phyloP scores from a whole-genome alignment of 2,797 vertebrate species.

The Myoxocephalus aenaeus region DNA sequence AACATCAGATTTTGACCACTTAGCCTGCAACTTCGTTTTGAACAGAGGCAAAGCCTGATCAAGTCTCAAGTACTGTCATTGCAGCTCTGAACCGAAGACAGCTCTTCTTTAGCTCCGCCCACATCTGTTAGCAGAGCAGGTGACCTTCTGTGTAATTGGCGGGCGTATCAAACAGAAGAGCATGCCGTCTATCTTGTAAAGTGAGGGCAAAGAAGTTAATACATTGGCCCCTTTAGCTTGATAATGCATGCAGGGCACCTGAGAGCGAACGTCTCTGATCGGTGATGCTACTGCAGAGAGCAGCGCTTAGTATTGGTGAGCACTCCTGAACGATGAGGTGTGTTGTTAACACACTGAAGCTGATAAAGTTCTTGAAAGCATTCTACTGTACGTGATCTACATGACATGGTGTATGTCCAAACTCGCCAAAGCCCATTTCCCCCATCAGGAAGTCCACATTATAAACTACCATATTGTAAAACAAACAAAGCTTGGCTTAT shows the following conservation, averaged over 20 bases:
- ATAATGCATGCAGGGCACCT: constrained; percentile 31
- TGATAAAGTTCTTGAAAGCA: neutral
- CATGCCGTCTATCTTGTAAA: constrained; percentile 24
- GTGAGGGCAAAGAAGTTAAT: constrained; percentile 31
- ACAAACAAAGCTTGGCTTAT: neutral
- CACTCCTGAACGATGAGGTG: neutral
- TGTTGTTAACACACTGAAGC: neutral
- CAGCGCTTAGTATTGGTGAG: neutral
- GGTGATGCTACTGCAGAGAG: neutral
- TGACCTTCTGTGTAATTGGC: constrained; percentile 34
- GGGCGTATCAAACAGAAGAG: constrained; percentile 38
- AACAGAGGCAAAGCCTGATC: neutral
- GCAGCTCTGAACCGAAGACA: constrained; percentile 22
- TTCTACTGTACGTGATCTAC: neutral
- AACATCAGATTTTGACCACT: neutral
- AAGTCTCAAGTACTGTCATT: neutral
- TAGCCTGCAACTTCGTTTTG: neutral
- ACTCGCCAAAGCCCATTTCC: neutral
- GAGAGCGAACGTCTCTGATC: constrained; percentile 4
- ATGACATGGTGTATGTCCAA: neutral
- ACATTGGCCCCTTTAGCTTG: neutral
- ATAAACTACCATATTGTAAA: constrained; percentile 22
- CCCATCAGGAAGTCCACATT: neutral
- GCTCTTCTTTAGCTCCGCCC: constrained; percentile 6
- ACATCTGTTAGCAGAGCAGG: constrained; percentile 27